phyloP scores from a whole-genome alignment of 2,113 vertebrate species.

The Sardina pilchardus region DNA sequence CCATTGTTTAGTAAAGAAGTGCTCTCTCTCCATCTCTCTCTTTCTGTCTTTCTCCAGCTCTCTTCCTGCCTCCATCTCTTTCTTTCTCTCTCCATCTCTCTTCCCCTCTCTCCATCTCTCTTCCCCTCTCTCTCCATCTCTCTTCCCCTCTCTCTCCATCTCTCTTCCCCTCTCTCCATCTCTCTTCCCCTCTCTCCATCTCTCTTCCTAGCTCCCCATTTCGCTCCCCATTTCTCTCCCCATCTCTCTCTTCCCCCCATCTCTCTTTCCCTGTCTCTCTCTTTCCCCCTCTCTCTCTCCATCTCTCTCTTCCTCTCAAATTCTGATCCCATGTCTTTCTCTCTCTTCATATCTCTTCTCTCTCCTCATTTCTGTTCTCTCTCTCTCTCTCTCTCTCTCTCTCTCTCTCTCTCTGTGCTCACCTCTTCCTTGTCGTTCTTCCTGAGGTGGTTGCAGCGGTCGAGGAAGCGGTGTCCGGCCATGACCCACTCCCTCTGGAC shows the following conservation, averaged over 20 bases:
- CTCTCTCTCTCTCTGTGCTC: constrained; percentile 18
- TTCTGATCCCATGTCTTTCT: background rate
- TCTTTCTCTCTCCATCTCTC: background rate
- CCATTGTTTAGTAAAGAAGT: too few species aligned
- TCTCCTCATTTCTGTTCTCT: background rate
- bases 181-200: background rate
- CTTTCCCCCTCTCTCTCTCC: background rate
- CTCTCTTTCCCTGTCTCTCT: too few species aligned
- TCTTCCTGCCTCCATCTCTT: background rate
- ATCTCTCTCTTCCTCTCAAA: background rate
- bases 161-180: constrained; percentile 79
- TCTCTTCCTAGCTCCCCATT: too few species aligned
- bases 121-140: background rate
- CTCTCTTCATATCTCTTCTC: background rate
- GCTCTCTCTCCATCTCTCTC: too few species aligned
- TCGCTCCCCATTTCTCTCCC: background rate
- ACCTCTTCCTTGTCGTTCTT: constrained; percentile 91
- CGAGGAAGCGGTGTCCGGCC: constrained; percentile 92
- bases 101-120: background rate
- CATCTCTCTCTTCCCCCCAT: background rate
- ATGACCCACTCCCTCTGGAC: constrained; percentile 99
- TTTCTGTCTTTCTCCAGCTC: too few species aligned
- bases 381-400: background rate
- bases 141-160: background rate
- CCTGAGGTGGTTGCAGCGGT: constrained; percentile 95